Conservation (phyloP, 2,888 invertebrate genomes). For the Drosophila picticornis region DNA sequence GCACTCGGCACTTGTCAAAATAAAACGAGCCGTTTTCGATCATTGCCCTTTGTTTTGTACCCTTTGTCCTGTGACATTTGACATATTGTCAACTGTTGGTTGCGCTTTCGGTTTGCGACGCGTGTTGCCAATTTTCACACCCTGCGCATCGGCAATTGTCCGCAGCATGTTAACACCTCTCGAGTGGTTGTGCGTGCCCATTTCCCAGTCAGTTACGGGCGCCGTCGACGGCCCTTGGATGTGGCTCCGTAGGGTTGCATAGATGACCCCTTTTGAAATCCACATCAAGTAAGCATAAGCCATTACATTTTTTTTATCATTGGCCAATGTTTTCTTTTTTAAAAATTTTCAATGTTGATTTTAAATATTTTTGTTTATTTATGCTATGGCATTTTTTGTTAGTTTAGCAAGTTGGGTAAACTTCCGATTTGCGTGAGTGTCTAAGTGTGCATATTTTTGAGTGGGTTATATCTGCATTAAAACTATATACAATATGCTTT, state of each 20-base stretch:
- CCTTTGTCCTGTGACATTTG: slow-evolving; percentile 79
- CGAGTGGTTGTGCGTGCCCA: slow-evolving; percentile 65
- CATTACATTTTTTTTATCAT: slow-evolving; percentile 15
- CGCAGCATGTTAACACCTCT: slow-evolving; percentile 77
- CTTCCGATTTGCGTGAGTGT: slow-evolving; percentile 5
- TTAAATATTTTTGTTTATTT: slow-evolving; percentile 78
- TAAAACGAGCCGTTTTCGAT: slow-evolving; percentile 64
- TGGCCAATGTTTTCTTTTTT: slow-evolving; percentile 67
- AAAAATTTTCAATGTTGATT: slow-evolving; percentile 68
- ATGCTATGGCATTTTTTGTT: slow-evolving; percentile 50
- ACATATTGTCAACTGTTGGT: slow-evolving; percentile 81
- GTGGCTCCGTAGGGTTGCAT: slow-evolving; percentile 55
- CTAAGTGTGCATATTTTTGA: slow-evolving; percentile 3
- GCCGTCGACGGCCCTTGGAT: slow-evolving; percentile 2
- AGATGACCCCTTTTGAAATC: slow-evolving; percentile 2
- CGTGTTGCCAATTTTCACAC: slow-evolving; percentile 83
- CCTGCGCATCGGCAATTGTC: slow-evolving; percentile 75
- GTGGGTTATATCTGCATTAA: slow-evolving; percentile 37
- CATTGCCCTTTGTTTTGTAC: slow-evolving; percentile 39
- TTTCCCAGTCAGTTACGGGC: slow-evolving; percentile 19
- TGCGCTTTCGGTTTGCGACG: slow-evolving; percentile 58
- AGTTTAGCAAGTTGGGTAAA: slow-evolving; percentile 44
- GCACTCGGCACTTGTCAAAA: slow-evolving; percentile 84
- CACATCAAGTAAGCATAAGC: slow-evolving; percentile 13
- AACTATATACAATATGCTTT: slow-evolving; percentile 59